Conservation (phyloP, 2,888 invertebrate genomes). For the Alcis repandata region DNA sequence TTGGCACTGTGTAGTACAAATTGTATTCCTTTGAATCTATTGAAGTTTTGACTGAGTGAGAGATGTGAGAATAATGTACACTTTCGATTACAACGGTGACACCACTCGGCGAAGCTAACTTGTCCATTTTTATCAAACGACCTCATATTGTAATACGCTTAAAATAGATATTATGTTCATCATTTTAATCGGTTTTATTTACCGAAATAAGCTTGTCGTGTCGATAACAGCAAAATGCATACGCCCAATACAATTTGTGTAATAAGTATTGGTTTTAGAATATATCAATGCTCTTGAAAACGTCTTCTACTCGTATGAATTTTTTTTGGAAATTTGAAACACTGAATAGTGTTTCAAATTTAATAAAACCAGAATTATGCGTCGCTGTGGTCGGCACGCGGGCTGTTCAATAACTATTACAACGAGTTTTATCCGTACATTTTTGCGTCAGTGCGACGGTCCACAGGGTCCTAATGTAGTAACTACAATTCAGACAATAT, state of each 20-base stretch:
- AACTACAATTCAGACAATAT: constrained; percentile 66
- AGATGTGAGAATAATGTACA: constrained; percentile 27
- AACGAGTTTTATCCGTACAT: constrained; percentile 77
- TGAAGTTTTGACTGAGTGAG: constrained; percentile 37
- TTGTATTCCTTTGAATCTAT: constrained; percentile 41
- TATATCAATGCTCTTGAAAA: neutral
- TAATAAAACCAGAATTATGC: neutral
- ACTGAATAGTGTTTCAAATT: too few relatives aligned
- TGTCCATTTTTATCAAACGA: constrained; percentile 37
- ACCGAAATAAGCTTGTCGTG: constrained; percentile 32
- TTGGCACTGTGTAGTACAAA: constrained; percentile 51
- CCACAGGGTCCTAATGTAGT: constrained; percentile 81
- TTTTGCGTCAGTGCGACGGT: constrained; percentile 67
- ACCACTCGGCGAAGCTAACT: constrained; percentile 30
- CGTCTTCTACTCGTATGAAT: too few relatives aligned
- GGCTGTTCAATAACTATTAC: constrained; percentile 56
- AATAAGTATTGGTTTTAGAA: neutral
- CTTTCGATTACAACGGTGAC: constrained; percentile 22
- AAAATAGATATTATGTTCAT: constrained; percentile 19
- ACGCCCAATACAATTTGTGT: neutral
- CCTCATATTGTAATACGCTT: constrained; percentile 36
- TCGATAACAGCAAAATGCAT: constrained; percentile 21
- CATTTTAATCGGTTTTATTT: constrained; percentile 20
- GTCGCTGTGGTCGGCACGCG: constrained; percentile 43
- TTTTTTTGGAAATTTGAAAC: too few relatives aligned